phyloP scores from a whole-genome alignment of 1,140 invertebrate genomes.

The Argopecten irradians region DNA sequence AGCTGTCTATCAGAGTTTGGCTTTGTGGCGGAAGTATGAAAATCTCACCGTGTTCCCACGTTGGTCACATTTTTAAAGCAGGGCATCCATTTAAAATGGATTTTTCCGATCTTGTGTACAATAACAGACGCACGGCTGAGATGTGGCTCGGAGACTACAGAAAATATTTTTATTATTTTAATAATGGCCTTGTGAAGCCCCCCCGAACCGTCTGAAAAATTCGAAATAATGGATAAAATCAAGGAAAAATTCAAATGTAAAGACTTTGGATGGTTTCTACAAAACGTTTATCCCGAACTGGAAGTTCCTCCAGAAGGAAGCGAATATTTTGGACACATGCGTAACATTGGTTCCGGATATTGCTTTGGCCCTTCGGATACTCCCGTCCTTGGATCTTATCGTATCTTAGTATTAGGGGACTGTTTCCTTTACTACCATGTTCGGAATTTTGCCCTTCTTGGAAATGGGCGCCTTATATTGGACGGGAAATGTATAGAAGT shows the following conservation, averaged over 20 bases:
- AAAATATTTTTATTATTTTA: conserved; percentile 19
- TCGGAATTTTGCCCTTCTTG: no score
- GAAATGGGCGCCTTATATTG: no score
- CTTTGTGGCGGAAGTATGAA: conserved; percentile 96
- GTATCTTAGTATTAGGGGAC: no score
- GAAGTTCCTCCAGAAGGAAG: no score
- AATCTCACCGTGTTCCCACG: conserved; percentile 96
- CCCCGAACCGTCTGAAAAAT: background rate
- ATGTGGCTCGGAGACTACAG: conserved; percentile 33
- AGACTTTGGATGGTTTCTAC: no score
- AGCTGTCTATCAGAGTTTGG: conserved; percentile 98
- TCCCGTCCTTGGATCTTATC: no score
- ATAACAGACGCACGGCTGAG: conserved; percentile 36
- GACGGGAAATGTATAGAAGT: no score
- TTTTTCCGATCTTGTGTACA: conserved; percentile 28
- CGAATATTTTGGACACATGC: no score
- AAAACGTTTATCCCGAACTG: no score
- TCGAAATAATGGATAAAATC: background rate
- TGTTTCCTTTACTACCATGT: no score
- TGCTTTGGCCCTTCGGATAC: no score
- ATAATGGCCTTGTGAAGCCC: background rate
- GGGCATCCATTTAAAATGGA: conserved; percentile 37
- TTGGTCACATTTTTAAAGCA: conserved; percentile 91
- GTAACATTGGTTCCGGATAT: no score
- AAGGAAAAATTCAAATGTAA: background rate